These are phyloP conservation scores for Drosophila orena DNA, from an alignment of 1,140 invertebrate genomes.

Conservation along the genomic window DNA sequence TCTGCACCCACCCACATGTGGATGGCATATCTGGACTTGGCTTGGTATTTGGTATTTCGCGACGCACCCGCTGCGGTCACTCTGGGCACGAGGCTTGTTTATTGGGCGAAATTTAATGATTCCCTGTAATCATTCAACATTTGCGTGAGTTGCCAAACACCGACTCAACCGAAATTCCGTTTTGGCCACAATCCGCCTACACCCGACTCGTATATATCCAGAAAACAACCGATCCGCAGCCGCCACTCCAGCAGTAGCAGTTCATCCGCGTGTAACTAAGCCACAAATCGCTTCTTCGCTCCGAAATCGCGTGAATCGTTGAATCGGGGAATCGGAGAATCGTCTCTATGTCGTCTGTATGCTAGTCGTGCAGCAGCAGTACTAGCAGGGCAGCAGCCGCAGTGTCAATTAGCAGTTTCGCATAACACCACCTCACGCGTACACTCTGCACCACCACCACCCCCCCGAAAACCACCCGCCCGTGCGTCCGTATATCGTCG, in stretches of 20 bases:
- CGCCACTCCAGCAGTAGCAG: conserved; percentile 14
- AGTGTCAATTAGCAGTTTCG: conserved; percentile 74
- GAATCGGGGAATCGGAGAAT: conserved; percentile 47
- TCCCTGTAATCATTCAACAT: conserved; percentile 49
- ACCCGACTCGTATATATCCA: conserved; percentile 44
- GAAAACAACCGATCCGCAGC: conserved; percentile 35
- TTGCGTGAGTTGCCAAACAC: conserved; percentile 69
- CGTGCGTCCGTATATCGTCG: conserved; percentile 14
- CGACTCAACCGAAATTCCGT: conserved; percentile 24
- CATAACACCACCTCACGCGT: conserved; percentile 41
- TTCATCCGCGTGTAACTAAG: conserved; percentile 23
- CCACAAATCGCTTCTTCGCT: conserved; percentile 38
- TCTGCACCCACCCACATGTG: neutral
- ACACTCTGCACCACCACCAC: conserved; percentile 19
- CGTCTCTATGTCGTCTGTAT: conserved; percentile 32
- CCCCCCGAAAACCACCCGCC: conserved; percentile 10
- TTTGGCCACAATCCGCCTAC: conserved; percentile 1
- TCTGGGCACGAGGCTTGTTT: conserved; percentile 38
- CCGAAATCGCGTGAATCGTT: conserved; percentile 37
- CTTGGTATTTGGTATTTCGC: neutral
- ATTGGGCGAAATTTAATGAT: conserved; percentile 51
- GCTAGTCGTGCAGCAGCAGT: conserved; percentile 67
- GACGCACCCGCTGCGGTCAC: conserved; percentile 9
- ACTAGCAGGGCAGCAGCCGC: conserved; percentile 27
- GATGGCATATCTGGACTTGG: conserved; percentile 3